Evolutionary conservation across 2,113 vertebrate species (phyloP).

Genomic region (Phodopus roborovskii): DNA sequence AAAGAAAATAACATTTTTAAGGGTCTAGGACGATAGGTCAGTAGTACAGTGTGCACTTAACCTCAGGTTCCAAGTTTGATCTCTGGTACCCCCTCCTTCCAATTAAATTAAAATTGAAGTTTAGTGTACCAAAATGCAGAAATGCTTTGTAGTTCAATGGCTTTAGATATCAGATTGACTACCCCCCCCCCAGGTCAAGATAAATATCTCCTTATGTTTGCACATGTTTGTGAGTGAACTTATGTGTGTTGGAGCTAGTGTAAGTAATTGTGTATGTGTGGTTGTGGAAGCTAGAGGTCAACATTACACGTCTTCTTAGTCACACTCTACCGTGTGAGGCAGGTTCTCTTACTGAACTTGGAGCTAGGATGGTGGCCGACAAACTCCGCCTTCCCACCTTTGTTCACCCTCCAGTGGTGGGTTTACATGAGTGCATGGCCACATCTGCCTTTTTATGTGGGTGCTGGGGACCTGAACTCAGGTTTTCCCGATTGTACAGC

Average conservation of each 20-base stretch:
- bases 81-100: background rate
- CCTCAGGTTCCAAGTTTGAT: background rate
- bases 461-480: background rate
- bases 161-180: background rate
- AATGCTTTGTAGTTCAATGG: background rate
- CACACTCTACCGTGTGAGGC: background rate
- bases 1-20: background rate
- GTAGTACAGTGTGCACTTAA: background rate
- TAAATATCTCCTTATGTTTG: background rate
- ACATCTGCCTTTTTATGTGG: background rate
- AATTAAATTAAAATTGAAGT: background rate
- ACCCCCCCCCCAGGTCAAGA: background rate
- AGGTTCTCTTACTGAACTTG: background rate
- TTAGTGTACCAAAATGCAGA: background rate
- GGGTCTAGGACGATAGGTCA: background rate
- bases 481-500: too few relatives aligned
- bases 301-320: background rate
- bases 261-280: background rate
- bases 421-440: background rate
- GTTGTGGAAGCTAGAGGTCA: background rate
- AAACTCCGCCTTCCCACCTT: background rate
- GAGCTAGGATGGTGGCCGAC: background rate
- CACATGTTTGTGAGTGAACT: background rate
- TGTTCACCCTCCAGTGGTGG: background rate
- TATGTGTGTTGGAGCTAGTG: background rate